A percentile compares a stretch with the other conserved stretches of the same genome.
Conservation (phyloP, 1,140 invertebrate genomes). For the Brachionus asplanchnoidis region DNA sequence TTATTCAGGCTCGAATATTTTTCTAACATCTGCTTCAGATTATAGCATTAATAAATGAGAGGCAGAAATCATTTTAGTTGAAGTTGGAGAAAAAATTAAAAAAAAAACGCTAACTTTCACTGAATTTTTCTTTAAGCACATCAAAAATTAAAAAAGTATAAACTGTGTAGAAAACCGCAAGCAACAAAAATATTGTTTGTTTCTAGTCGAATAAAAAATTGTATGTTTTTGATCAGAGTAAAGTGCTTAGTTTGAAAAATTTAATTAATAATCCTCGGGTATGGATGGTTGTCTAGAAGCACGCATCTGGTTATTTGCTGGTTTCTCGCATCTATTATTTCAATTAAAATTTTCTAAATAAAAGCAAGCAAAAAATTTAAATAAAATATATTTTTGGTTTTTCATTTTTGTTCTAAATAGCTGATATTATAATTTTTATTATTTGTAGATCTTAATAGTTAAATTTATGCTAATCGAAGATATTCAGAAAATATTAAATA, state of each 20-base stretch:
- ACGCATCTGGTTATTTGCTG: not conserved
- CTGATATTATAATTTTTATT: not conserved
- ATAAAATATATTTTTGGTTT: not conserved
- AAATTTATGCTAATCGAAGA: not conserved
- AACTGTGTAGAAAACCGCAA: not conserved
- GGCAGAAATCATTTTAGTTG: not conserved
- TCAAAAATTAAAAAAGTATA: not conserved
- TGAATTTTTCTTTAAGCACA: not conserved
- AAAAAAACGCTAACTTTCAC: not conserved
- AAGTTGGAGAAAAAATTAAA: not conserved
- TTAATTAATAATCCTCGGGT: not conserved
- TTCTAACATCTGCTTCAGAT: not conserved
- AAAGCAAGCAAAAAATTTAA: not conserved
- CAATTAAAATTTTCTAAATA: not conserved
- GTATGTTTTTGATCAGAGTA: not conserved
- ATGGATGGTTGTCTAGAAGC: not conserved
- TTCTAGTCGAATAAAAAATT: not conserved
- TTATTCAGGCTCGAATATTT: not conserved
- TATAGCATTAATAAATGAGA: not conserved
- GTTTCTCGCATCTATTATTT: not conserved
- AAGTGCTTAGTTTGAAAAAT: not conserved
- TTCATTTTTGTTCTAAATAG: not conserved
- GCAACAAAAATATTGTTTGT: not conserved
- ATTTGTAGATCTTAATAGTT: not conserved
- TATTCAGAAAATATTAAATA: not conserved